Base-by-base conservation (phyloP, 2,888 invertebrate species). In the Choreutis nemorana region DNA sequence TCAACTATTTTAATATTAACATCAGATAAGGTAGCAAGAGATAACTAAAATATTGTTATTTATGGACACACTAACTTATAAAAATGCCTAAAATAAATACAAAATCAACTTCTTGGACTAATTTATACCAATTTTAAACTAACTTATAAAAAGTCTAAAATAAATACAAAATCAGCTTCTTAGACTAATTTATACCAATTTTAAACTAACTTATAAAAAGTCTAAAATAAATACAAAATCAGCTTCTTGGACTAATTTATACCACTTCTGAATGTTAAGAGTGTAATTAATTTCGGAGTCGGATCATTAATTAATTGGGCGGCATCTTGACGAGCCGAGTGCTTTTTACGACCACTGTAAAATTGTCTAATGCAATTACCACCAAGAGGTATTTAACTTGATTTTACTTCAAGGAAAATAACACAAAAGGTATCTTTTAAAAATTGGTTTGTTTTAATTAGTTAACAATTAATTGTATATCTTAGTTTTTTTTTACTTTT, bases 261-360 rank as follows among this genome's bases (percentile, higher is more conserved):
- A 55, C 55, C 59, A 65, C 60, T 61, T 63, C 47, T 40, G 40
- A 43, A 50, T 55, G 57, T 47, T 57, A 42, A 54, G 51, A 55
- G 59, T 44, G 60, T 59, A 64, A 67, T 67, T 67, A 55, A 61
- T 65, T 66, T 63, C 57, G 46, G 55, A 68, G 58, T 62, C 58
- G 55, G 58, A 59, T 68, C 66, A 65, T 72, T 72, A 68, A 68
- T 71, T 70, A 70, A 73, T 72, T 64, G 67, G 53, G 55, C 61
- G 54, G 55, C 57, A 51, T 58, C 47, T 41, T 50, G 55, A 55
- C 47, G 58, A 55, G 52, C 61, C 57, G 57, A 48, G 56, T 65
- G 70, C 57, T 65, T 65, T 71, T 71, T 66, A 72, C 50, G 68
- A 63, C 46, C 40, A 47, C 53, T 45, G 55, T 70, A 70, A 70